Base-by-base conservation (phyloP, 2,888 invertebrate genomes). In the Mechanitis messenoides region DNA sequence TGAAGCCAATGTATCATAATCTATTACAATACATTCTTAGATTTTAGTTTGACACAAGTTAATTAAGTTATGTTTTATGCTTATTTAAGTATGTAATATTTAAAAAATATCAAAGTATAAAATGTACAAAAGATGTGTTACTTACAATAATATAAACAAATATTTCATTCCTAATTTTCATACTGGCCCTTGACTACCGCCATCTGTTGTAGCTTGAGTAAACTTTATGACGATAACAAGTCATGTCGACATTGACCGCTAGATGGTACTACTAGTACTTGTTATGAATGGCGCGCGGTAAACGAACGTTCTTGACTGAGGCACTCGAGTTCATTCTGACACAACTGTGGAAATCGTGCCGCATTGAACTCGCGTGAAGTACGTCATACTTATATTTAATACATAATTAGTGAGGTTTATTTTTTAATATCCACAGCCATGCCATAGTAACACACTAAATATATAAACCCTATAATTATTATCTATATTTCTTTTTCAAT, bases 301-400 rank as follows among this genome's bases (percentile, higher is more conserved):
- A 89, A 90, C 80, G 90, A 90, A 90, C 89, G 90, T 88, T 86
- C 90, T 89, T 89, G 89, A 90, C 89, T 88, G 85, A 77, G 76
- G 77, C 65, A 75, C 75, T 75, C 74, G 86, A 85, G 88, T 89
- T 88, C 88, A 83, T 72, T 74, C 72, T 75, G 79, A 79, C 77
- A 79, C 76, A 73, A 74, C 74, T 70, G 69, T 71, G 70, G 71
- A 72, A 73, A 71, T 73, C 73, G 72, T 70, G 72, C 70, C 76
- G 74, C 72, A 72, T 71, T 75, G 68, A 71, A 75, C 74, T 71
- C 71, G 68, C 62, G 71, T 67, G 71, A 72, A 50, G 57, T 60
- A 58, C 58, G 63, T 60, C 57, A 63, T 55, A 58, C 50, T 60
- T 58, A 58, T 55, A 60, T 58, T 58, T 58, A 58, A 56, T 60